These are phyloP conservation scores for Gymnopithys bicolor DNA, from an alignment of 2,797 vertebrate species.

Conservation along the genomic window DNA sequence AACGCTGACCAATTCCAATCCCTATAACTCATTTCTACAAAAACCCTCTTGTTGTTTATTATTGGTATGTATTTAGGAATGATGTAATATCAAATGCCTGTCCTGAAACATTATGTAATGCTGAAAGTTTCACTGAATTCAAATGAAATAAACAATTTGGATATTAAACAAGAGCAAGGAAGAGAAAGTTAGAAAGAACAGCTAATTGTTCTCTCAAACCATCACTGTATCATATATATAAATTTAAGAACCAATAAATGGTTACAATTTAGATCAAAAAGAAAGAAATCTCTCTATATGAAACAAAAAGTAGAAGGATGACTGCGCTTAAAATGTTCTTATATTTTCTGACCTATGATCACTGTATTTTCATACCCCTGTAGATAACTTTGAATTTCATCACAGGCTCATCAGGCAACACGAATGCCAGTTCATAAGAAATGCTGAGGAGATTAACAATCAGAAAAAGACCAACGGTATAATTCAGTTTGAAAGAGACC, in stretches of 20 bases:
- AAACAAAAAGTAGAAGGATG: slow-evolving; percentile 25
- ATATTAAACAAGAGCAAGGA: not conserved
- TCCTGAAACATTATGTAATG: not conserved
- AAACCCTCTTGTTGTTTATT: not conserved
- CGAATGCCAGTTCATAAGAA: not conserved
- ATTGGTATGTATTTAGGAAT: slow-evolving; percentile 8
- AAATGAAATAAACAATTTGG: slow-evolving; percentile 3
- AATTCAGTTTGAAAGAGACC: not conserved
- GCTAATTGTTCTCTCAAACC: slow-evolving; percentile 4
- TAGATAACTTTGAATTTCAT: not conserved
- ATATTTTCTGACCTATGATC: slow-evolving; percentile 7
- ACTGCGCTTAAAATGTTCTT: not conserved
- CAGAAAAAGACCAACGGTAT: not conserved
- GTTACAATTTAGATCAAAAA: slow-evolving; percentile 4
- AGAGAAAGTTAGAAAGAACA: slow-evolving; percentile 25
- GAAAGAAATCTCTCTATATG: not conserved
- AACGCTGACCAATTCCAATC: slow-evolving; percentile 1
- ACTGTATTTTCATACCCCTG: not conserved
- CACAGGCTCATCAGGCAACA: not conserved
- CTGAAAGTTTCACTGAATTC: not conserved
- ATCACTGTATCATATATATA: not conserved
- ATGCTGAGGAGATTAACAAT: not conserved
- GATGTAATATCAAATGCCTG: not conserved
- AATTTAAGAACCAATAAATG: slow-evolving; percentile 26
- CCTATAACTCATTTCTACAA: not conserved